Conservation (phyloP, 1,140 invertebrate genomes). For the Acromyrmex heyeri region DNA sequence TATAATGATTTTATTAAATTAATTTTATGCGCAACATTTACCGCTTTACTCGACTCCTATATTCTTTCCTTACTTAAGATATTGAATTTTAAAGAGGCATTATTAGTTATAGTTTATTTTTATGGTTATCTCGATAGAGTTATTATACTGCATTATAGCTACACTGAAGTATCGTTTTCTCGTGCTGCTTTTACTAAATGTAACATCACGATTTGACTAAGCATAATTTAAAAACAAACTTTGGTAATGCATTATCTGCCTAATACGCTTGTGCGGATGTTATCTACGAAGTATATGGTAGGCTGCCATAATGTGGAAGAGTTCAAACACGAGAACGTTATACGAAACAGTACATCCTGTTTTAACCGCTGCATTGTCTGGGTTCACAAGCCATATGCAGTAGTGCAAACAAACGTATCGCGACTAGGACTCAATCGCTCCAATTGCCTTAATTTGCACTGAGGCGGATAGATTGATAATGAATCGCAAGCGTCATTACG, state of each 20-base stretch:
- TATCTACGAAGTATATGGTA: conserved; percentile 35
- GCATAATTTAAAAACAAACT: conserved; percentile 48
- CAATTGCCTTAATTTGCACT: conserved; percentile 81
- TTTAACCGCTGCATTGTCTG: conserved; percentile 27
- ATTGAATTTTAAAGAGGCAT: too few species aligned
- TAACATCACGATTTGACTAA: neutral
- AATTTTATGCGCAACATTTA: too few species aligned
- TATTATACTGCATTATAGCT: neutral
- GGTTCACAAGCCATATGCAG: conserved; percentile 46
- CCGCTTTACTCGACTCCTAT: too few species aligned
- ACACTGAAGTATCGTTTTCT: neutral
- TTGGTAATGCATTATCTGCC: conserved; percentile 35
- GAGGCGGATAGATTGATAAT: conserved; percentile 75
- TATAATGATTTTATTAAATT: too few species aligned
- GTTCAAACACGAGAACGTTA: conserved; percentile 32
- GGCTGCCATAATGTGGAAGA: conserved; percentile 18
- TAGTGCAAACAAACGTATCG: conserved; percentile 39
- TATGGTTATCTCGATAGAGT: neutral
- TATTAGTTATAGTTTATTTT: too few species aligned
- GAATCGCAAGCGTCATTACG: conserved; percentile 77
- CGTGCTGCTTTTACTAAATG: neutral
- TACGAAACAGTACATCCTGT: conserved; percentile 7
- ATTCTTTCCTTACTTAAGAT: too few species aligned
- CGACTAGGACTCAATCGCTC: conserved; percentile 63
- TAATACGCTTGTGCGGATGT: conserved; percentile 13